Evolutionary conservation across 1,140 invertebrate genomes (phyloP).

Genomic region (Hylaeus volcanicus): DNA sequence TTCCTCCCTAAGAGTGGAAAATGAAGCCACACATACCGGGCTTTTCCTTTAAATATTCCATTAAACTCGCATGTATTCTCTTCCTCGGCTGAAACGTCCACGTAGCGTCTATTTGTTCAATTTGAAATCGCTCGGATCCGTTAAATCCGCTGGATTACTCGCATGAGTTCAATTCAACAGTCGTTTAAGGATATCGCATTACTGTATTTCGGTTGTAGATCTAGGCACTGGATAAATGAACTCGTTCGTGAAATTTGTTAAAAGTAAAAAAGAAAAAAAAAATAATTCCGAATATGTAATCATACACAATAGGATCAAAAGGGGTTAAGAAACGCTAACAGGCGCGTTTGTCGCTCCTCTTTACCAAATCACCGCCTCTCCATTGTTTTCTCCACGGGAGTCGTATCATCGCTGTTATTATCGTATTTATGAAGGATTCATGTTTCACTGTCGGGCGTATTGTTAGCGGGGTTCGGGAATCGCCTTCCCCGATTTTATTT

Average conservation of each 20-base stretch:
- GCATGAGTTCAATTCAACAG: not conserved
- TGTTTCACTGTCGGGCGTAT: not conserved
- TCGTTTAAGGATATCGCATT: not conserved
- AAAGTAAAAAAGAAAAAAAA: too few relatives aligned
- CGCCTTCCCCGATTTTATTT: constrained; percentile 1
- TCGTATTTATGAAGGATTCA: not conserved
- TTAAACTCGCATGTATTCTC: constrained; percentile 70
- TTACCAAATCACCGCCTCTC: not conserved
- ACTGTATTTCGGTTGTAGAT: too few relatives aligned
- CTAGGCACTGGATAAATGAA: too few relatives aligned
- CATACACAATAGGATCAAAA: too few relatives aligned
- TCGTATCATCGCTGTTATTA: not conserved
- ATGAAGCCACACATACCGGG: constrained; percentile 56
- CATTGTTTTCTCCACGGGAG: not conserved
- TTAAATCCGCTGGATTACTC: not conserved
- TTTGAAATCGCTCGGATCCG: not conserved
- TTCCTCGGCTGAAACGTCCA: constrained; percentile 30
- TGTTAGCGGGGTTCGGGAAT: not conserved
- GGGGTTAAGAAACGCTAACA: too few relatives aligned
- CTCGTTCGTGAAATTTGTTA: too few relatives aligned
- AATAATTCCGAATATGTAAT: too few relatives aligned
- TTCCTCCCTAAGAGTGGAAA: constrained; percentile 52
- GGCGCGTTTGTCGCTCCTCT: not conserved
- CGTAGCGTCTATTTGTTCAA: constrained; percentile 13
- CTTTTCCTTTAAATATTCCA: constrained; percentile 71